Conservation (phyloP, 1,140 invertebrate genomes). For the Drosophila prosaltans region DNA sequence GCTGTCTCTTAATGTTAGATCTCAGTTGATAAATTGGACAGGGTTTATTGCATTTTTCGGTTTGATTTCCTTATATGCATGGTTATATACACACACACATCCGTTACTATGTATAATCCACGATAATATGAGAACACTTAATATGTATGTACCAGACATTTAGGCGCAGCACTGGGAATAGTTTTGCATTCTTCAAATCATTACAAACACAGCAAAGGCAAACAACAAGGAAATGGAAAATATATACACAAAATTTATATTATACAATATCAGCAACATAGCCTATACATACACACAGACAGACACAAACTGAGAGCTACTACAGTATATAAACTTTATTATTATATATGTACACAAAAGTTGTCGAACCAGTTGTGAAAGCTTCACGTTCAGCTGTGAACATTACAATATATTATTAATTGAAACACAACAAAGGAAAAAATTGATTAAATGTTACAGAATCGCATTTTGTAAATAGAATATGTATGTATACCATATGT, state of each 20-base stretch:
- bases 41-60: background rate
- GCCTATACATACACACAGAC: conserved; percentile 46
- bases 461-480: conserved; percentile 58
- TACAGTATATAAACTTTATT: conserved; percentile 2
- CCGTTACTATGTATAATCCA: background rate
- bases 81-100: conserved; percentile 6
- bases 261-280: conserved; percentile 31
- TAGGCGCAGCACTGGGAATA: conserved; percentile 43
- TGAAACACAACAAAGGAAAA: background rate
- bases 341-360: conserved; percentile 38
- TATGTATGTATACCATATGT: conserved; percentile 22
- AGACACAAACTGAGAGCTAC: background rate
- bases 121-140: background rate
- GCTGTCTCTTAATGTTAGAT: background rate
- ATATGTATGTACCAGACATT: conserved; percentile 2
- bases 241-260: conserved; percentile 69
- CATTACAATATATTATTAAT: conserved; percentile 49
- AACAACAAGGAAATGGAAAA: conserved; percentile 40
- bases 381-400: conserved; percentile 22
- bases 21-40: conserved; percentile 1
- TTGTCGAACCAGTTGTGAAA: conserved; percentile 34
- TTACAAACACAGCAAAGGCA: conserved; percentile 13
- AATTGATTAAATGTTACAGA: background rate
- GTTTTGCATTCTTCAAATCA: conserved; percentile 50
- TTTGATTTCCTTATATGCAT: background rate